A percentile compares a stretch with the other conserved stretches of the same genome.
These are phyloP conservation scores for Chouioia cunea DNA, from an alignment of 2,888 invertebrate genomes.

Conservation along the genomic window DNA sequence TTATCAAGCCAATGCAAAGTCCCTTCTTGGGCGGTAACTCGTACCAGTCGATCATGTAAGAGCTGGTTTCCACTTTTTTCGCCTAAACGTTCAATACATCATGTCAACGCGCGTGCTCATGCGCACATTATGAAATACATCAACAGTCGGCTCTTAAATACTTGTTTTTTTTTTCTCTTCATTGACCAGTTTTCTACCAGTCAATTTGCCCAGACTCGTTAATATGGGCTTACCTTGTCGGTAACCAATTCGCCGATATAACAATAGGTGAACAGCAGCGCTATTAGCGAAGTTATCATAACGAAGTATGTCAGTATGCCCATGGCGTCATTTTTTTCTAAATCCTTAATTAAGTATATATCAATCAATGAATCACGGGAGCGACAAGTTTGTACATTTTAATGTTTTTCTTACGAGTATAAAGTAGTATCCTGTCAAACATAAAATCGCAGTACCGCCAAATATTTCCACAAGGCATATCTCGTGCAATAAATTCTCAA, in stretches of 20 bases:
- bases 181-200: too few relatives aligned
- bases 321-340: conserved; percentile 33
- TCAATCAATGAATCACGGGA: neutral
- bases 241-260: conserved; percentile 47
- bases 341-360: conserved; percentile 37
- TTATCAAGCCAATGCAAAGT: conserved; percentile 48
- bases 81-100: conserved; percentile 35
- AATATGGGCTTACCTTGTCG: conserved; percentile 44
- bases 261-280: conserved; percentile 48
- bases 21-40: conserved; percentile 47
- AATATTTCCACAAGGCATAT: conserved; percentile 49
- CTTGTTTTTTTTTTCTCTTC: too few relatives aligned
- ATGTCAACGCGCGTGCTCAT: neutral
- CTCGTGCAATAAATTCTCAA: conserved; percentile 44
- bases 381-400: too few relatives aligned
- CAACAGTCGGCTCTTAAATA: too few relatives aligned
- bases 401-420: conserved; percentile 40
- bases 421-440: conserved; percentile 49
- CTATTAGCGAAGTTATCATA: conserved; percentile 32
- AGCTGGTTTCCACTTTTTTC: conserved; percentile 39
- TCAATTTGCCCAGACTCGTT: neutral
- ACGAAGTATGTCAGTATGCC: conserved; percentile 33
- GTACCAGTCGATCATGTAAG: conserved; percentile 52
- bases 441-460: conserved; percentile 47
- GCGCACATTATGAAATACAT: too few relatives aligned